phyloP scores from a whole-genome alignment of 2,113 vertebrate species.

The Equus quagga region DNA sequence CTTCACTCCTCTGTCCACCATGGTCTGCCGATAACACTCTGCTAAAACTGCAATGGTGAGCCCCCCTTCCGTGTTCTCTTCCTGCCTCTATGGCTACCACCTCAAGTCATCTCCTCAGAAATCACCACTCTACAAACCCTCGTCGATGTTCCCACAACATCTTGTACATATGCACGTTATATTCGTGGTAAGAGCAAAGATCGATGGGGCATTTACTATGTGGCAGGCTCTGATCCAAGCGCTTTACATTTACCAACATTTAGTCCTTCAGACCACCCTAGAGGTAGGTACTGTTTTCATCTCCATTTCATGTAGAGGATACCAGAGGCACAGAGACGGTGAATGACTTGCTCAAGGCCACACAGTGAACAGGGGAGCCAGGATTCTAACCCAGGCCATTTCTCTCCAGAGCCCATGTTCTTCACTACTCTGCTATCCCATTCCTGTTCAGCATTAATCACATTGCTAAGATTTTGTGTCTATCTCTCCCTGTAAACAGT shows the following conservation, averaged over 20 bases:
- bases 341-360: neutral
- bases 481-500: neutral
- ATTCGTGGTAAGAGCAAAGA: neutral
- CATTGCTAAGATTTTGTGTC: neutral
- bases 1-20: neutral
- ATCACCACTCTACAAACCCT: neutral
- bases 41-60: neutral
- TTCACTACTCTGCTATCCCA: neutral
- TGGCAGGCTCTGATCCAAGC: neutral
- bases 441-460: no score
- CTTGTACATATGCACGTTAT: neutral
- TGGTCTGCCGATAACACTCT: neutral
- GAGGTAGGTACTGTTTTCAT: neutral
- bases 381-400: neutral
- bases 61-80: neutral
- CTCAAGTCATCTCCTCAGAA: neutral
- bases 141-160: neutral
- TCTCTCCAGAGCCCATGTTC: neutral
- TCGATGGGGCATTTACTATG: neutral
- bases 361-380: neutral
- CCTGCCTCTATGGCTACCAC: neutral
- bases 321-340: neutral
- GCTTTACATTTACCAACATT: neutral
- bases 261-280: neutral
- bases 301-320: neutral